Percentiles rank a stretch among this genome's conserved stretches.
These are phyloP conservation scores for Nothocercus nigrocapillus DNA, from an alignment of 2,113 vertebrate genomes.

Conservation along the genomic window DNA sequence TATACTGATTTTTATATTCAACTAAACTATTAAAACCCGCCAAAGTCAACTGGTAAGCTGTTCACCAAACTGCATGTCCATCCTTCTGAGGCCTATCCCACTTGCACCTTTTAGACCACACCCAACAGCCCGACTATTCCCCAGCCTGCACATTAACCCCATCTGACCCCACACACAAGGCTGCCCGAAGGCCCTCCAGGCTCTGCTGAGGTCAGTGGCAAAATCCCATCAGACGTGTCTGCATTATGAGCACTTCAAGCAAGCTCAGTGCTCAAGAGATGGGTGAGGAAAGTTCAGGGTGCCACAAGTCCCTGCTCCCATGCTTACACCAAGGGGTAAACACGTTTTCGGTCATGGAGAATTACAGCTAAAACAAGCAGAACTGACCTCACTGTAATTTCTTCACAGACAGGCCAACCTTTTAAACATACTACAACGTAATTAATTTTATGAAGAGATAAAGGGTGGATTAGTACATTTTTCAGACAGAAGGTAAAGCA, in stretches of 20 bases:
- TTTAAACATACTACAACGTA: background rate
- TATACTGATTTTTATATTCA: background rate
- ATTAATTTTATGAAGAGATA: background rate
- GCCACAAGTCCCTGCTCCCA: background rate
- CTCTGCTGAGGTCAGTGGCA: background rate
- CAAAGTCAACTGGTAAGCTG: background rate
- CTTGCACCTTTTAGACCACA: background rate
- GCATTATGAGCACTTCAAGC: fast-evolving
- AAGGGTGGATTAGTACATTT: background rate
- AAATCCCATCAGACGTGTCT: background rate
- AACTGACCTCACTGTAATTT: background rate
- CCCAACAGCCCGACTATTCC: fast-evolving
- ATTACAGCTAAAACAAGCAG: background rate
- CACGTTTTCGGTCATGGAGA: background rate
- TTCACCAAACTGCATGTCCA: background rate
- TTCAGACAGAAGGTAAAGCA: background rate
- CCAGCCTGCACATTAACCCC: background rate
- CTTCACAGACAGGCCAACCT: background rate
- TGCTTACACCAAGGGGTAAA: background rate
- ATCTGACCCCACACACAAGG: background rate
- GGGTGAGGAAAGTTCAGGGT: background rate
- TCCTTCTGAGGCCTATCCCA: background rate
- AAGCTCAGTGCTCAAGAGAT: background rate
- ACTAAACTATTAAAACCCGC: background rate
- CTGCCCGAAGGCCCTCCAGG: background rate